Evolutionary conservation across 2,888 invertebrate species (phyloP), one percentile per base, ranked within the genome.

Genomic region (Stegophylla sp.): DNA sequence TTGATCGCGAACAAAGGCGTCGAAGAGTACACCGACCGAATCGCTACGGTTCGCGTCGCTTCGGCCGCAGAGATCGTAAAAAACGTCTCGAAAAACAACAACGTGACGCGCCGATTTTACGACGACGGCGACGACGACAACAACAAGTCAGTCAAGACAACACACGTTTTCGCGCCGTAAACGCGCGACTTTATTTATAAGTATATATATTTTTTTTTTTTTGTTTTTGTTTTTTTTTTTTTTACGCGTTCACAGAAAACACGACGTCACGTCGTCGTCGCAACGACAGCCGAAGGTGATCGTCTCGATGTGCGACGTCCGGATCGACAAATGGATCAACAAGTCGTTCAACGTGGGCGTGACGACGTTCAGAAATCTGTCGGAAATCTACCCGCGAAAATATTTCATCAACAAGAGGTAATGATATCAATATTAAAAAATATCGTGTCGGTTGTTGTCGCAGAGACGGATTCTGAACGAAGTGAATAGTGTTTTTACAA

Each of bases 301-400:
- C 17, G 79, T 79, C 3, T 79, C 79, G 13, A 61, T 71, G 28
- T 79, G 59, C 1, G 63, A 79, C n/a, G n/a, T 79, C 48, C 59
- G 71, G 5, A 51, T 79, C 13, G 79, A 79, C 41, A 79, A 51
- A 51, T 79, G 79, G 76, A 84, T 84, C 9, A 85, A 85, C 81
- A 83, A 83, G 23, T 84, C 84, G 12, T 85, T 84, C 72, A 85
- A 84, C 67, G 82, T 85, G 5, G 83, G 90, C 13, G 89, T 90
- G 26, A 88, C 91, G 10, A 88, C 90, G 83, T 93, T 91, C 85
- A 90, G 89, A 84, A 91, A 91, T 84, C 86, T 92, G 82, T 89
- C 90, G 10, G 87, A 88, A 5, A 90, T 91, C 84, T 86, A 92
- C 82, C 92, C 92, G 0, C 45, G 5, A 28, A 79, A 79, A 28